Conservation (phyloP, 2,888 invertebrate species). For the Lithophane ornitopus region DNA sequence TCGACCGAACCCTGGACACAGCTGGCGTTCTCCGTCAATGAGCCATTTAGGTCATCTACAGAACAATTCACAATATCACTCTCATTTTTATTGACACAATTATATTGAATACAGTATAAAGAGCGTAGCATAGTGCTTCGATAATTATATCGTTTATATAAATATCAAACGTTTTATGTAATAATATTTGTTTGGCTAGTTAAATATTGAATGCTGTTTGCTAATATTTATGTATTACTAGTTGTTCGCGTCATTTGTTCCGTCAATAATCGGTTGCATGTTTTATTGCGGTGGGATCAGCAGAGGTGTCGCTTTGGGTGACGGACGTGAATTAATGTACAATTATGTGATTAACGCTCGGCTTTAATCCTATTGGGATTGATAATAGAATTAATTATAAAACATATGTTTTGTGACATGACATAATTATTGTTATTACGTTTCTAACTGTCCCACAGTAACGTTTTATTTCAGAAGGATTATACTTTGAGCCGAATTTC, state of each 20-base stretch:
- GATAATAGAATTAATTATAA: conserved; percentile 12
- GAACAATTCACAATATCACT: conserved; percentile 42
- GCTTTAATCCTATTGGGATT: conserved; percentile 21
- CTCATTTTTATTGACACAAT: conserved; percentile 42
- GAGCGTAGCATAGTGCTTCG: background rate
- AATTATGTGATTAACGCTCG: conserved; percentile 22
- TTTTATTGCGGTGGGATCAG: conserved; percentile 33
- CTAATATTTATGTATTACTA: conserved; percentile 36
- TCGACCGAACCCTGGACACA: conserved; percentile 45
- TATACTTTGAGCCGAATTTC: no score
- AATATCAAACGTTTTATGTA: conserved; percentile 9
- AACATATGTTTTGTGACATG: background rate
- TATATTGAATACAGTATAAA: conserved; percentile 28
- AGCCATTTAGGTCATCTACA: conserved; percentile 45
- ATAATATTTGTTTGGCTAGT: conserved; percentile 9
- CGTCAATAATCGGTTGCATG: conserved; percentile 20
- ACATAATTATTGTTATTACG: background rate
- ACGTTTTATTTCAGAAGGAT: background rate
- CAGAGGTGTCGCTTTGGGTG: conserved; percentile 18
- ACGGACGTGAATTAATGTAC: conserved; percentile 23
- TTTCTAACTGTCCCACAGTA: background rate
- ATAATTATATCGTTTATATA: conserved; percentile 21
- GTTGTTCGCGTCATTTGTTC: conserved; percentile 29
- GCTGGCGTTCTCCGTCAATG: conserved; percentile 48
- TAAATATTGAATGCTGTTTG: conserved; percentile 41